These are phyloP conservation scores for Drosophila lini DNA, from an alignment of 1,140 invertebrate species.

Conservation along the genomic window DNA sequence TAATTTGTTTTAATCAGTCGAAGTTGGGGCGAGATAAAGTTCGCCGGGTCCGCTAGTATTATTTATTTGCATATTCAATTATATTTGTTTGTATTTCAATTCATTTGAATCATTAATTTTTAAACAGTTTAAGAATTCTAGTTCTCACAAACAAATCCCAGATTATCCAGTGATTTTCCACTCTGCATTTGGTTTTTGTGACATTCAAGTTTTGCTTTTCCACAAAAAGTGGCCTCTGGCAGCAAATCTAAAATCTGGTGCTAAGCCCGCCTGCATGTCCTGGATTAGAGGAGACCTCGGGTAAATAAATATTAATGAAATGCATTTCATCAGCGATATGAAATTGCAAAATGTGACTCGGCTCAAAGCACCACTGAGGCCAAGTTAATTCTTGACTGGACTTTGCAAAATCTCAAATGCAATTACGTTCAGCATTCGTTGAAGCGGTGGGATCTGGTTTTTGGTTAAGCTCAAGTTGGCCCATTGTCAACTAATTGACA, in stretches of 20 bases:
- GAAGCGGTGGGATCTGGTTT: slow-evolving; percentile 19
- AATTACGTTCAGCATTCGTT: slow-evolving; percentile 50
- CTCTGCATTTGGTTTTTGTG: slow-evolving; percentile 1
- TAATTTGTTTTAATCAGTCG: too few relatives aligned
- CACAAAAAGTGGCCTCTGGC: slow-evolving; percentile 1
- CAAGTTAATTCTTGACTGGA: slow-evolving; percentile 30
- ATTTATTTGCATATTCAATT: background rate
- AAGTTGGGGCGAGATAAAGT: too few relatives aligned
- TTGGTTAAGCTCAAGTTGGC: slow-evolving; percentile 42
- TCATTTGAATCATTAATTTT: background rate
- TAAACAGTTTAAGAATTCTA: background rate
- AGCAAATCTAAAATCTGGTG: slow-evolving; percentile 1
- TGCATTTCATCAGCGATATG: slow-evolving; percentile 56
- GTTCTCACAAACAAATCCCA: background rate
- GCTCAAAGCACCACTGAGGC: slow-evolving; percentile 2
- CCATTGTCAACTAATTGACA: slow-evolving; percentile 77
- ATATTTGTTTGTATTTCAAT: background rate
- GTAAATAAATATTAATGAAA: slow-evolving; percentile 67
- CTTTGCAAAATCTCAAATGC: slow-evolving; percentile 61
- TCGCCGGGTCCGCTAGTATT: background rate
- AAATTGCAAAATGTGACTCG: slow-evolving; percentile 39
- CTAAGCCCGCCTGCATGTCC: slow-evolving; percentile 3
- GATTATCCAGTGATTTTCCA: slow-evolving; percentile 18
- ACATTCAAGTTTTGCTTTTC: slow-evolving; percentile 8
- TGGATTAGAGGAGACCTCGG: background rate